These are phyloP conservation scores for Auanema freiburgensis DNA, from an alignment of 2,888 invertebrate species.

Conservation along the genomic window DNA sequence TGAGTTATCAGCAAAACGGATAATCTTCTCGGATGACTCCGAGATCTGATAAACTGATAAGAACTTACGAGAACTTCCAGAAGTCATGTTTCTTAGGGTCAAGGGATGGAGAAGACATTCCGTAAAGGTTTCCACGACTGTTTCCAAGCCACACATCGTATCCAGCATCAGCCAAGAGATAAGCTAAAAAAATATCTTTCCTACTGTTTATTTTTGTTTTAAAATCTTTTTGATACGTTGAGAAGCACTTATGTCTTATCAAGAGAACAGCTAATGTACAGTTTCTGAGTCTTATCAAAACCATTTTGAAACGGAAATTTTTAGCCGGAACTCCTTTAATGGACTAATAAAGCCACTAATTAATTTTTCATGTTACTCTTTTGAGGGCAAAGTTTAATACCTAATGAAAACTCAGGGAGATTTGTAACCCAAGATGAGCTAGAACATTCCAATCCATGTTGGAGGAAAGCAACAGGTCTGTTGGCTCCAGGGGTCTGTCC, in stretches of 20 bases:
- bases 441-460: background rate
- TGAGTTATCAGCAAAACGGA: too few relatives aligned
- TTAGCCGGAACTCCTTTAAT: too few relatives aligned
- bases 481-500: background rate
- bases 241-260: too few relatives aligned
- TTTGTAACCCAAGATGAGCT: constrained; percentile 8
- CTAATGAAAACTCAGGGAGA: constrained; percentile 1
- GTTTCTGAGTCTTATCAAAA: too few relatives aligned
- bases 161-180: constrained; percentile 13
- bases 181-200: background rate
- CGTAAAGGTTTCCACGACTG: constrained; percentile 9
- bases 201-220: background rate
- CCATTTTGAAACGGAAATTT: too few relatives aligned
- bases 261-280: too few relatives aligned
- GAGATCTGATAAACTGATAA: too few relatives aligned
- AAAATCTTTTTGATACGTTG: background rate
- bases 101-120: background rate
- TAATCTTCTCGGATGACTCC: background rate
- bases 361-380: too few relatives aligned
- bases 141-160: constrained; percentile 16
- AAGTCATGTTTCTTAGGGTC: background rate
- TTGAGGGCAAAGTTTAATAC: background rate
- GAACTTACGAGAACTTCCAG: constrained; percentile 12
- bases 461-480: constrained; percentile 3
- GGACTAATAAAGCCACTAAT: too few relatives aligned